These are phyloP conservation scores for Sebastes paucispinis DNA, from an alignment of 2,797 vertebrate genomes.

Conservation along the genomic window DNA sequence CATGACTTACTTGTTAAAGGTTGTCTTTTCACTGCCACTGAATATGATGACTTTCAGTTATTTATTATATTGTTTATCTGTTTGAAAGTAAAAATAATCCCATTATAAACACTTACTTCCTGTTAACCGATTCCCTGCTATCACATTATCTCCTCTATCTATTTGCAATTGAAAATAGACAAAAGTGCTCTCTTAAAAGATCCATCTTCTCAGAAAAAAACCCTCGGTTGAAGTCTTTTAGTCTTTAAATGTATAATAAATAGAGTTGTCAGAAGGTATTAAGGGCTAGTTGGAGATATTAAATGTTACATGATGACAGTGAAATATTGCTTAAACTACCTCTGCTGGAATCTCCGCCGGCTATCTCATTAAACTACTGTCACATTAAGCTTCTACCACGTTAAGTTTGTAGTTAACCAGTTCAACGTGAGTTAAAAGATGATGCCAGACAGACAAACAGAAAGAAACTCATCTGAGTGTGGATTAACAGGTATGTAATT, in stretches of 20 bases:
- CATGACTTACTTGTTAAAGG: not conserved
- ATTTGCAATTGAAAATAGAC: conserved; percentile 21
- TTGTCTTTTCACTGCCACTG: not conserved
- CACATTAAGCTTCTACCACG: conserved; percentile 27
- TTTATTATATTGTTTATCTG: not conserved
- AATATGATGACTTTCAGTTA: not conserved
- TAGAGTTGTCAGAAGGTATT: conserved; percentile 39
- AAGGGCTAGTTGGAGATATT: conserved; percentile 34
- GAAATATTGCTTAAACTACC: conserved; percentile 39
- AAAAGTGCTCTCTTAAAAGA: conserved; percentile 27
- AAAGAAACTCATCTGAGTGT: not conserved
- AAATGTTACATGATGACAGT: conserved; percentile 50
- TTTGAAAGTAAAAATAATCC: not conserved
- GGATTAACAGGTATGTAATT: conserved; percentile 30
- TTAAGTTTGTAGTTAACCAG: not conserved
- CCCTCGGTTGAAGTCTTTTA: not conserved
- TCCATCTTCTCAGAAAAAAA: not conserved
- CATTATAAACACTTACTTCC: not conserved
- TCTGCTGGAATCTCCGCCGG: conserved; percentile 25
- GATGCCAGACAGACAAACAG: not conserved
- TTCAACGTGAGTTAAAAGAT: not conserved
- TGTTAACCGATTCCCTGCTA: not conserved
- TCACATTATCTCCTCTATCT: not conserved
- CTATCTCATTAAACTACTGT: conserved; percentile 31
- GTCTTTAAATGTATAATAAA: conserved; percentile 50